phyloP scores from a whole-genome alignment of 2,113 vertebrate species.

The Riparia riparia region DNA sequence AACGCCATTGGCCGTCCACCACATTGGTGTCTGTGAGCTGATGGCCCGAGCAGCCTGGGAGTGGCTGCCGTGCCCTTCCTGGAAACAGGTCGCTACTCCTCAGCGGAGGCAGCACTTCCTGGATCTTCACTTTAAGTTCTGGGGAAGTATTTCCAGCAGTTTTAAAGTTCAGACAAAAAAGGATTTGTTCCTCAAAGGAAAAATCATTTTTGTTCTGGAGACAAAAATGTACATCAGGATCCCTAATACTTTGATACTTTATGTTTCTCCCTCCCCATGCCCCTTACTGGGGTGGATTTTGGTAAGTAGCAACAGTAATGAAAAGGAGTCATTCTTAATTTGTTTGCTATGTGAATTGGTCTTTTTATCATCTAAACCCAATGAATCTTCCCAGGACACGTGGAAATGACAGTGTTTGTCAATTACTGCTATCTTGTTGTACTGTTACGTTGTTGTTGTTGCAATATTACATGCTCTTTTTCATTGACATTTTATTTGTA shows the following conservation, averaged over 20 bases:
- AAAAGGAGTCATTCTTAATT: not conserved
- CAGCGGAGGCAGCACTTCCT: not conserved
- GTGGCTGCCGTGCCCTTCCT: too few relatives aligned
- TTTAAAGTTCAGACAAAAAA: not conserved
- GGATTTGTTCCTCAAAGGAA: not conserved
- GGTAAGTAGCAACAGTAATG: not conserved
- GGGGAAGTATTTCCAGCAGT: not conserved
- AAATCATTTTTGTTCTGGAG: not conserved
- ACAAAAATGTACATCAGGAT: not conserved
- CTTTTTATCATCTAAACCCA: not conserved
- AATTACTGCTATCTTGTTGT: not conserved
- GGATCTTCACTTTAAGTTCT: not conserved
- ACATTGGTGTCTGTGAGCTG: too few relatives aligned
- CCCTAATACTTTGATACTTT: not conserved
- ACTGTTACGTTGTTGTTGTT: not conserved
- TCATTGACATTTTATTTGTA: not conserved
- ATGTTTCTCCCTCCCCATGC: rapidly evolving
- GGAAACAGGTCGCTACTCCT: too few relatives aligned
- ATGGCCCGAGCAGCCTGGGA: too few relatives aligned
- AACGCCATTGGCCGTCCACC: too few relatives aligned
- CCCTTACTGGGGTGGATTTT: not conserved
- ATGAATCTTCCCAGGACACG: not conserved
- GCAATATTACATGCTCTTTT: not conserved
- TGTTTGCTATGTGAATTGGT: not conserved
- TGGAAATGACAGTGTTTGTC: not conserved